Conservation (phyloP, 2,888 invertebrate species). For the Noctua janthina region DNA sequence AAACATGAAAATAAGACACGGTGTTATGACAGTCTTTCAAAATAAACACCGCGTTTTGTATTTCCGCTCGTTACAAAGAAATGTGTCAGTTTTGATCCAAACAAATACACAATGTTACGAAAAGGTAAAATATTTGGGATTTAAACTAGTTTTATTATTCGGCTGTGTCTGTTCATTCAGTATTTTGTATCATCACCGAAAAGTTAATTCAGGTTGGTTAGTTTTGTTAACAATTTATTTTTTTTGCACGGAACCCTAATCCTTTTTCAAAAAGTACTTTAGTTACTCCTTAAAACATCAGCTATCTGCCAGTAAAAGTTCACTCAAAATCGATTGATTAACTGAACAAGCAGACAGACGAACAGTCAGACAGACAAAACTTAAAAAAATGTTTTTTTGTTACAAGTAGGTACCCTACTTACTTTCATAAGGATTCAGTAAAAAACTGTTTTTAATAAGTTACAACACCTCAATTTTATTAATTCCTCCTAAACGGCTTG, state of each 20-base stretch:
- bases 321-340: not conserved
- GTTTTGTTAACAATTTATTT: too few relatives aligned
- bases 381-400: too few relatives aligned
- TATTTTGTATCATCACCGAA: not conserved
- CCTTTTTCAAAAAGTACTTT: too few relatives aligned
- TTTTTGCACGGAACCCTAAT: too few relatives aligned
- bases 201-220: not conserved
- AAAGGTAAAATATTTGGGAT: slow-evolving; percentile 29
- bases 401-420: too few relatives aligned
- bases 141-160: slow-evolving; percentile 9
- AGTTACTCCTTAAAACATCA: too few relatives aligned
- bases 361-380: not conserved
- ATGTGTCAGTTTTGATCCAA: slow-evolving; percentile 41
- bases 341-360: too few relatives aligned
- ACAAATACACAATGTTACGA: slow-evolving; percentile 19
- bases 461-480: too few relatives aligned
- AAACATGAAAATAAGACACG: slow-evolving; percentile 15
- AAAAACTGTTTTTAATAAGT: not conserved
- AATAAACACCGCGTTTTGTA: slow-evolving; percentile 16
- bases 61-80: slow-evolving; percentile 21
- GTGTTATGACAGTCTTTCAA: slow-evolving; percentile 5
- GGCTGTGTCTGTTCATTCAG: not conserved
- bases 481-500: not conserved
- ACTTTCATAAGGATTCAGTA: not conserved
- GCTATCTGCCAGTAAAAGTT: not conserved